Evolutionary conservation across 2,797 vertebrate species (phyloP), one percentile per base, ranked within the genome.

Genomic region (Cichlasoma orientale): DNA sequence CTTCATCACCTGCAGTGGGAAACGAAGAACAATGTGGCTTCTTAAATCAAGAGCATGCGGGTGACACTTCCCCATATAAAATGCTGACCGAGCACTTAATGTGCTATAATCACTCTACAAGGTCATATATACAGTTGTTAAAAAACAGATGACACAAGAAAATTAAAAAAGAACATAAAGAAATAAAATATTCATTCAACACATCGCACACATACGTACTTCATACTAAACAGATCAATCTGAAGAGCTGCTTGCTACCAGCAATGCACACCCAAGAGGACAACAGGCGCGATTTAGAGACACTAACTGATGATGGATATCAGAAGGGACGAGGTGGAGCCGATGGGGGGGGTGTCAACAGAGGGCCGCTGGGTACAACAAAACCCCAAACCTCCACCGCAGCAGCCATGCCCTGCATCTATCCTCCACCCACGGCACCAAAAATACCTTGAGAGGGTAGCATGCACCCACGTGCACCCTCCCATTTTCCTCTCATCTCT

Each of bases 181-280:
- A 80, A 73, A 89, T 38, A 80, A 89, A 86, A 86, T 57, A 82
- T 59, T 82, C 83, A 90, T 80, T 88, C 77, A 81, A 87, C 77
- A 90, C 78, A 76, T 89, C 80, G 86, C 72, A 89, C 74, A 69
- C 71, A 84, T 82, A 82, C 81, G 57, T 87, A 81, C 85, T 89
- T 88, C 78, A 90, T 86, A 87, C 85, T 78, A 75, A 90, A 83
- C 77, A 84, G 81, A 66, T 79, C 33, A 75, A 82, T 83, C 83
- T 77, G 68, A 66, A 74, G 75, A 89, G 82, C 72, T 83, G 72
- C 87, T 79, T 41, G 77, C 80, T 82, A 78, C 68, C 75, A 88
- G 84, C 82, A 52, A 71, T 76, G 89, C 79, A 85, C 82, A 81
- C 78, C 86, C 68, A 5, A 74, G 72, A 76, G 56, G 70, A 87